Percentiles rank a stretch among this genome's conserved stretches.
These are phyloP conservation scores for Cranoglanis bouderius DNA, from an alignment of 2,113 vertebrate species.

Conservation along the genomic window DNA sequence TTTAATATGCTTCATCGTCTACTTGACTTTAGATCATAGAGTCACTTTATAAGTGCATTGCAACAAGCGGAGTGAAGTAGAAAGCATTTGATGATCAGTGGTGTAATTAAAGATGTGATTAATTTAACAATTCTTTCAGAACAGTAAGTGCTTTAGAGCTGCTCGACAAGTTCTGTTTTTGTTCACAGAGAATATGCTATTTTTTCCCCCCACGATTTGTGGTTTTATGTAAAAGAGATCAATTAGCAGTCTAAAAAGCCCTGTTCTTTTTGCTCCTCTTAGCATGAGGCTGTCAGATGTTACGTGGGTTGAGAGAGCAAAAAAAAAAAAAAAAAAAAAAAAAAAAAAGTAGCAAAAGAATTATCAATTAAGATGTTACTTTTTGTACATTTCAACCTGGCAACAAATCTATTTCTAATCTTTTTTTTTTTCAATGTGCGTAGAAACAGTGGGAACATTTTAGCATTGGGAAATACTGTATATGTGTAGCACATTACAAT, in stretches of 20 bases:
- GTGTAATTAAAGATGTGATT: slow-evolving; percentile 47
- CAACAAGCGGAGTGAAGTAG: slow-evolving; percentile 33
- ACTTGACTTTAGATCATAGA: slow-evolving; percentile 39
- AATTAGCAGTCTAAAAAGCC: slow-evolving; percentile 47
- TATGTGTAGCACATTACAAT: background rate
- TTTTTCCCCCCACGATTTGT: slow-evolving; percentile 5
- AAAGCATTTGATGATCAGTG: slow-evolving; percentile 37
- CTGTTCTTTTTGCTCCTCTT: slow-evolving; percentile 18
- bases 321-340: slow-evolving; percentile 23
- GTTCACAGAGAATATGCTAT: slow-evolving; percentile 33
- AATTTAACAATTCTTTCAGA: slow-evolving; percentile 40
- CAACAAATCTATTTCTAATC: slow-evolving; percentile 29
- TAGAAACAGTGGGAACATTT: background rate
- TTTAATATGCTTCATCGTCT: slow-evolving; percentile 41
- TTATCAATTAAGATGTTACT: slow-evolving; percentile 37
- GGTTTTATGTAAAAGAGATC: slow-evolving; percentile 42
- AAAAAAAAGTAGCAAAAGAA: slow-evolving; percentile 38
- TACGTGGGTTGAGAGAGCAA: slow-evolving; percentile 20
- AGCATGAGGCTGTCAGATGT: slow-evolving; percentile 39
- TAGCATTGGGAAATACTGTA: background rate
- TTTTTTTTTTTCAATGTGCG: background rate
- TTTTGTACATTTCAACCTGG: slow-evolving; percentile 37
- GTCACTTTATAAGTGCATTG: slow-evolving; percentile 27
- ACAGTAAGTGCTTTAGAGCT: slow-evolving; percentile 26
- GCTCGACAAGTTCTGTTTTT: slow-evolving; percentile 35